phyloP scores from a whole-genome alignment of 2,113 vertebrate species.

The Antechinus stuartii region DNA sequence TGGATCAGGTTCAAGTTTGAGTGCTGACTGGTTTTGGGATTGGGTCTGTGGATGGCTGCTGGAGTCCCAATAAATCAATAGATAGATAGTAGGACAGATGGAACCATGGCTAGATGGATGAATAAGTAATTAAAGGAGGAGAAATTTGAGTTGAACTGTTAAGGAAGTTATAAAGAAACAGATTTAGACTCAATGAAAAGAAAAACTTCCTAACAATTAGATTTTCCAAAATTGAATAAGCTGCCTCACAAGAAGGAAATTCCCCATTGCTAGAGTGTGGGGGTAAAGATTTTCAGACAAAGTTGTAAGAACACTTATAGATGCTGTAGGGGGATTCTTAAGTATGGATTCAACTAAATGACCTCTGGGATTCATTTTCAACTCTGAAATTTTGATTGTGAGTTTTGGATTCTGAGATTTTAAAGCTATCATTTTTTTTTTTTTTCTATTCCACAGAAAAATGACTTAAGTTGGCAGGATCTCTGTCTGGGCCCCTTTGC shows the following conservation, averaged over 20 bases:
- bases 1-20: not conserved
- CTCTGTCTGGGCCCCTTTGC: not conserved
- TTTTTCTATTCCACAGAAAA: not conserved
- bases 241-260: not conserved
- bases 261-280: not conserved
- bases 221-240: not conserved
- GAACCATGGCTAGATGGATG: not conserved
- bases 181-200: not conserved
- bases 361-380: not conserved
- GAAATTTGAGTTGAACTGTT: not conserved
- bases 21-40: not conserved
- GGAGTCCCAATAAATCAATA: not conserved
- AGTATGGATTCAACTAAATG: not conserved
- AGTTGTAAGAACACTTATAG: not conserved
- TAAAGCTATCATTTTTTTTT: not conserved
- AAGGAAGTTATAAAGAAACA: not conserved
- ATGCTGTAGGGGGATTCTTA: not conserved
- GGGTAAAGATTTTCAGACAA: not conserved
- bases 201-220: not conserved
- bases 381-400: not conserved
- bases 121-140: not conserved
- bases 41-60: not conserved
- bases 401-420: not conserved
- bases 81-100: not conserved
- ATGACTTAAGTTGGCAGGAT: not conserved